phyloP scores from a whole-genome alignment of 2,888 invertebrate species.

The Cylindroiulus punctatus region DNA sequence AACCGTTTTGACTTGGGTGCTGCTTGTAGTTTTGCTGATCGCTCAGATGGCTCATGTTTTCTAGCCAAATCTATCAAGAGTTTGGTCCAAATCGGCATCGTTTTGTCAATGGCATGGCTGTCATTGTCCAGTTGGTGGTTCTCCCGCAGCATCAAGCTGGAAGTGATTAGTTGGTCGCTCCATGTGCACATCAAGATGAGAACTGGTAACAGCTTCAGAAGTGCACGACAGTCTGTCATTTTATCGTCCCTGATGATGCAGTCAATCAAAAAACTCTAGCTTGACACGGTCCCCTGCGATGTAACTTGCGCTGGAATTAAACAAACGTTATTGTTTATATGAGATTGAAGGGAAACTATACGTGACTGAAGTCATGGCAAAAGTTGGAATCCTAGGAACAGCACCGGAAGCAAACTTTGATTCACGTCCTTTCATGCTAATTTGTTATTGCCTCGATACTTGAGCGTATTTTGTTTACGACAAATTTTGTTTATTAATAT shows the following conservation, averaged over 20 bases:
- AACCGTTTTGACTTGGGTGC: background rate
- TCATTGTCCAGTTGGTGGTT: too few species aligned
- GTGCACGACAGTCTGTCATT: background rate
- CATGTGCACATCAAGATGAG: background rate
- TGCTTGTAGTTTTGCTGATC: background rate
- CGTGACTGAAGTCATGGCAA: background rate
- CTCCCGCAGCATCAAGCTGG: background rate
- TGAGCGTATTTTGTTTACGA: background rate
- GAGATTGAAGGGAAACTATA: background rate
- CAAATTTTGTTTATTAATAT: background rate
- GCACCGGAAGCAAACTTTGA: background rate
- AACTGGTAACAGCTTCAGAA: background rate
- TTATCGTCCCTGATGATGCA: background rate
- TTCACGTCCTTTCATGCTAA: slow-evolving; percentile 28
- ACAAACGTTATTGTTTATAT: background rate
- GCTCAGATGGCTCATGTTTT: background rate
- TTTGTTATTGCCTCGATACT: background rate
- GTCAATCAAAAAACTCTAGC: background rate
- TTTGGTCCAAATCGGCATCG: background rate
- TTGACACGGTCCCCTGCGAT: background rate
- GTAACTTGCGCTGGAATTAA: background rate
- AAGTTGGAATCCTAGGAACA: background rate
- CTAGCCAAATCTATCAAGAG: background rate
- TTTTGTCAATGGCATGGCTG: background rate
- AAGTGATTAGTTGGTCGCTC: background rate